A percentile compares a stretch with the other conserved stretches of the same genome.
Conservation (phyloP, 2,113 vertebrate genomes). For the Coregonus clupeaformis region DNA sequence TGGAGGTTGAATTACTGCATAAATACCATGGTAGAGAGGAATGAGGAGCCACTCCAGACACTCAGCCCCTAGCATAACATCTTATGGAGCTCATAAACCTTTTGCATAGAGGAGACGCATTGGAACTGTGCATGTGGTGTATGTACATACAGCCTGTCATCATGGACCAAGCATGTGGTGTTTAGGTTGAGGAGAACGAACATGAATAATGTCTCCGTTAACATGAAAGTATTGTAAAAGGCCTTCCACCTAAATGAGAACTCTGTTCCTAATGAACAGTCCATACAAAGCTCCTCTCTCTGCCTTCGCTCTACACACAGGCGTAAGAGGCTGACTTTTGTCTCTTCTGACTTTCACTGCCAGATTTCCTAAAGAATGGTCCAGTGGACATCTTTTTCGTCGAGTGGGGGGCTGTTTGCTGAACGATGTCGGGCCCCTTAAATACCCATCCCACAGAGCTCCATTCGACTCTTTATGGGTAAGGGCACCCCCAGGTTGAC, state of each 20-base stretch:
- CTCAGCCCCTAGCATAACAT: slow-evolving; percentile 24
- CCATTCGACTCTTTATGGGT: slow-evolving; percentile 28
- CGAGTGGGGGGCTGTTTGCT: slow-evolving; percentile 8
- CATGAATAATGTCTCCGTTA: slow-evolving; percentile 26
- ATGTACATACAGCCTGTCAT: slow-evolving; percentile 22
- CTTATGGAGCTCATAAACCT: slow-evolving; percentile 42
- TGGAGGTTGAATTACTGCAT: slow-evolving; percentile 39
- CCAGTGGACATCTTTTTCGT: slow-evolving; percentile 7
- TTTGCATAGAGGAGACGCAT: slow-evolving; percentile 17
- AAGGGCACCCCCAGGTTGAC: slow-evolving; percentile 53
- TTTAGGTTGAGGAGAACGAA: slow-evolving; percentile 39
- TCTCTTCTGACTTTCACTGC: slow-evolving; percentile 32
- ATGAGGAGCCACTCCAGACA: slow-evolving; percentile 7
- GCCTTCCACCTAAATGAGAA: slow-evolving; percentile 28
- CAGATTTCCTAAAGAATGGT: slow-evolving; percentile 13
- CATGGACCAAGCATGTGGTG: slow-evolving; percentile 30
- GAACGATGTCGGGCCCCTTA: slow-evolving; percentile 18
- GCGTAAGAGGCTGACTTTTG: slow-evolving; percentile 17
- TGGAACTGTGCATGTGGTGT: slow-evolving; percentile 12
- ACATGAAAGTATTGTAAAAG: slow-evolving; percentile 25
- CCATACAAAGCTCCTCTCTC: slow-evolving; percentile 10
- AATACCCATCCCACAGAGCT: slow-evolving; percentile 4
- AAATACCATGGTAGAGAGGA: slow-evolving; percentile 34
- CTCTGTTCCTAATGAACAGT: slow-evolving; percentile 35
- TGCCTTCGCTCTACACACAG: neutral